Evolutionary conservation across 1,140 invertebrate genomes (phyloP), one percentile per base, ranked within the genome.

Genomic region (Saxidomus purpurata): DNA sequence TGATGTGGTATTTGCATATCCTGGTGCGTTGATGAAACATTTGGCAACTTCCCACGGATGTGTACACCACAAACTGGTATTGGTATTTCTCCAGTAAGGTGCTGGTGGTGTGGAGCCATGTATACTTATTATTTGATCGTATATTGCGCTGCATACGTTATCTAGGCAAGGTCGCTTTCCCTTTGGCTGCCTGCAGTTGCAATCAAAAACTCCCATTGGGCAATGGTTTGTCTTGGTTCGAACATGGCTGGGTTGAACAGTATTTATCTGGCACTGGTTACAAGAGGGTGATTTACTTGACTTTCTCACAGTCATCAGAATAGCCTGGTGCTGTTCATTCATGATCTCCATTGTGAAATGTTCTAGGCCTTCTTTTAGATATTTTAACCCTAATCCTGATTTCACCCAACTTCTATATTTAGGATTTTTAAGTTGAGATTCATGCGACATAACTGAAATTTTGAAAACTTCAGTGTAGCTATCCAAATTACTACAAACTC

Each of bases 1-100:
- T 63, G 59, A 63, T 25, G n/a, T 63, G 59, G 59, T 63, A 63
- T 63, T 22, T 4, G 59, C 59, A 28, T 63, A 63, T 4, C 59
- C 59, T 15, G 59, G 59, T 0, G 59, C 59, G 28, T 63, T 63
- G n/a, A 63, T 63, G n/a, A 63, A 63, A 28, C 59, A 63, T 63
- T 63, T 63, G 25, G n/a, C 59, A 28, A 63, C n/a, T 28, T 63
- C 59, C 59, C 59, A 63, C 6, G 59, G 59, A 25, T 15, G 25
- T 15, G 59, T 8, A 28, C 59, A 63, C 59, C 59, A 63, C 59
- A 63, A 28, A 28, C 19, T 28, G 59, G 25, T 4, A 25, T 63
- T n/a, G 28, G 59, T 63, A 63, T 63, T 63, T 63, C 59, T 63
- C 59, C 59, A 63, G 59, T 63, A 63, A 4, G 59, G 59, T 4